Percentiles rank a stretch among this genome's conserved stretches.
Conservation (phyloP, 2,888 invertebrate species). For the Abscondita cerata region DNA sequence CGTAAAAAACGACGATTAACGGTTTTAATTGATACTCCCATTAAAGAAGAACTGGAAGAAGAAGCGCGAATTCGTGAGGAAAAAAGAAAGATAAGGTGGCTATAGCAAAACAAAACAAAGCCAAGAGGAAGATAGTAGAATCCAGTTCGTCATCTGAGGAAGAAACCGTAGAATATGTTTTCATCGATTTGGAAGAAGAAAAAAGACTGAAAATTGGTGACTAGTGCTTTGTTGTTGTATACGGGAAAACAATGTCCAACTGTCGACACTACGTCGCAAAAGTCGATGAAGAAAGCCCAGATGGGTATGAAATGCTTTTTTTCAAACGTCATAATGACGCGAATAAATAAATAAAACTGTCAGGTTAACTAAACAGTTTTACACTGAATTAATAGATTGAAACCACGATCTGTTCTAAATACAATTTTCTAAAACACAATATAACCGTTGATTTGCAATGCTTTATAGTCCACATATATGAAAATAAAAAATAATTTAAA, state of each 20-base stretch:
- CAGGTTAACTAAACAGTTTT: no score
- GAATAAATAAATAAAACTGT: no score
- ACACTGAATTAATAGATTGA: no score
- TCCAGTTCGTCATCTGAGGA: slow-evolving; percentile 1
- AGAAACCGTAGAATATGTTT: neutral
- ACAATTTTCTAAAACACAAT: no score
- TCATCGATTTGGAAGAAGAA: neutral
- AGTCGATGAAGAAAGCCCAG: no score
- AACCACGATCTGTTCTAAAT: no score
- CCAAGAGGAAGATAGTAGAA: no score
- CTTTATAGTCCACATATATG: no score
- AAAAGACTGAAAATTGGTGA: neutral
- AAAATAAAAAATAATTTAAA: no score
- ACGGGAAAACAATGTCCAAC: no score
- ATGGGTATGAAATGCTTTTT: neutral
- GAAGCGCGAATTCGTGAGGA: slow-evolving; percentile 3
- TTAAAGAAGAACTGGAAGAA: slow-evolving; percentile 6
- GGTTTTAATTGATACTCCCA: slow-evolving; percentile 1
- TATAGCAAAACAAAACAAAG: neutral
- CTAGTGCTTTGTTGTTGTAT: neutral
- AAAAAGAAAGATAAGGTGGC: slow-evolving; percentile 5
- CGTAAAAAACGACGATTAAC: slow-evolving; percentile 3
- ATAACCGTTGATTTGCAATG: no score
- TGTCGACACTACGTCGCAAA: neutral
- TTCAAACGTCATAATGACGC: neutral